Conservation (phyloP, 2,113 vertebrate genomes). For the Argyrosomus japonicus region DNA sequence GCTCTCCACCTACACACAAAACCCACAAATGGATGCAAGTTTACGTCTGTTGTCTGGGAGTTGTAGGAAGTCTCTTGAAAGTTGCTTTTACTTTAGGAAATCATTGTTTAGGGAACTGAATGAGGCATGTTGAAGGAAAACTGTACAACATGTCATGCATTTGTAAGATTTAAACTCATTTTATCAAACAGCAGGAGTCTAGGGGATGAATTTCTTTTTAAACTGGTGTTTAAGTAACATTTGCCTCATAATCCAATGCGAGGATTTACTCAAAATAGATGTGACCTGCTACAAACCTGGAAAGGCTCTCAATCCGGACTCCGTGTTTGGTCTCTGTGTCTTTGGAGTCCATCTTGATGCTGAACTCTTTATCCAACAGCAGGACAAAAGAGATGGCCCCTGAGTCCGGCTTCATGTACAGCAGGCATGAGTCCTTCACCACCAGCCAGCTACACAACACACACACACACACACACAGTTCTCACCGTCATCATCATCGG, state of each 20-base stretch:
- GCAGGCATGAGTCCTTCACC: constrained; percentile 95
- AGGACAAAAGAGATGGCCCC: constrained; percentile 95
- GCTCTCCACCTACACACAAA: not conserved
- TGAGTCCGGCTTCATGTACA: constrained; percentile 95
- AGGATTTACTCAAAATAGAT: not conserved
- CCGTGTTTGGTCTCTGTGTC: constrained; percentile 96
- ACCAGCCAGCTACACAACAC: constrained; percentile 91
- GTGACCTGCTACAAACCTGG: constrained; percentile 69
- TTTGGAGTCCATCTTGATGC: constrained; percentile 94
- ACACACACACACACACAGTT: constrained; percentile 31
- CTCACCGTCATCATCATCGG: not conserved
- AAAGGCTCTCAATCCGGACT: constrained; percentile 94
- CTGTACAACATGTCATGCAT: not conserved
- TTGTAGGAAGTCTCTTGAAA: not conserved
- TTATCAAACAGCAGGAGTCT: not conserved
- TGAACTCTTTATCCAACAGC: constrained; percentile 95
- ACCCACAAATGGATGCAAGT: not conserved
- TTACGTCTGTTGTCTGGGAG: not conserved
- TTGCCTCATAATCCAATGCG: not conserved
- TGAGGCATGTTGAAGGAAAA: not conserved
- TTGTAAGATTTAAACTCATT: not conserved
- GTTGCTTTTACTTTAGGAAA: not conserved
- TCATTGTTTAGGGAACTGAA: not conserved
- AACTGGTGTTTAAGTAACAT: not conserved
- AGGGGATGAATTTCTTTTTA: not conserved